Conservation (phyloP, 1,140 invertebrate species). For the Drosophila setifemur region DNA sequence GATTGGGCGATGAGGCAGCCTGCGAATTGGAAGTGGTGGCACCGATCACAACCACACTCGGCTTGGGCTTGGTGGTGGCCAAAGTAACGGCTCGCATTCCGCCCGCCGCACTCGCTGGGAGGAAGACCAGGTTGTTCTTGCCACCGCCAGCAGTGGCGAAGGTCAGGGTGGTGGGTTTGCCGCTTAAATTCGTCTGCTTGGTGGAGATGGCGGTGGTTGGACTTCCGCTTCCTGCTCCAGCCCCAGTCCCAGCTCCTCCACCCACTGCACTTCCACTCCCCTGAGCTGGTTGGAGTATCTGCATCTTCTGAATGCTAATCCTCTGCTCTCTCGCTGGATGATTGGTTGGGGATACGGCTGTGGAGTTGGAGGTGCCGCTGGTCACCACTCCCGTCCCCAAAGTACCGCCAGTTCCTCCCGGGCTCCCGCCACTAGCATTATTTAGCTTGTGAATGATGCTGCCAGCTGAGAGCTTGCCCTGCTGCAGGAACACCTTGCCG, state of each 20-base stretch:
- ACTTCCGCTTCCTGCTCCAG: neutral
- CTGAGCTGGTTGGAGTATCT: conserved; percentile 41
- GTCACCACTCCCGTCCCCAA: neutral
- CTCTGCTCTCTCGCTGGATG: conserved; percentile 30
- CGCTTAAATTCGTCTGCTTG: conserved; percentile 3
- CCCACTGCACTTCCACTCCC: neutral
- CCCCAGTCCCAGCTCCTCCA: neutral
- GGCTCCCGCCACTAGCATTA: conserved; percentile 12
- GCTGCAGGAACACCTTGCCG: conserved; percentile 75
- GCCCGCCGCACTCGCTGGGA: conserved; percentile 55
- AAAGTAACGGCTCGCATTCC: conserved; percentile 60
- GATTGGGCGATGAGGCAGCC: conserved; percentile 2
- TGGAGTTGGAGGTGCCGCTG: neutral
- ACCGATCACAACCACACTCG: conserved; percentile 66
- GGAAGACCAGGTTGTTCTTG: conserved; percentile 68
- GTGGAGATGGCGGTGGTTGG: conserved; percentile 1
- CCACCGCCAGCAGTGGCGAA: conserved; percentile 52
- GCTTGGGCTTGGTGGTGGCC: conserved; percentile 52
- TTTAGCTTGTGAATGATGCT: conserved; percentile 68
- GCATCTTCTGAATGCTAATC: conserved; percentile 79
- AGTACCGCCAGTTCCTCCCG: too few species aligned
- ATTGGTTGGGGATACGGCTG: conserved; percentile 21
- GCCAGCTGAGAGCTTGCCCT: conserved; percentile 52
- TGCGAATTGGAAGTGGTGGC: conserved; percentile 32
- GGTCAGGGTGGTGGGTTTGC: conserved; percentile 59